phyloP scores from a whole-genome alignment of 2,797 vertebrate species.

The Hyperoplus immaculatus region DNA sequence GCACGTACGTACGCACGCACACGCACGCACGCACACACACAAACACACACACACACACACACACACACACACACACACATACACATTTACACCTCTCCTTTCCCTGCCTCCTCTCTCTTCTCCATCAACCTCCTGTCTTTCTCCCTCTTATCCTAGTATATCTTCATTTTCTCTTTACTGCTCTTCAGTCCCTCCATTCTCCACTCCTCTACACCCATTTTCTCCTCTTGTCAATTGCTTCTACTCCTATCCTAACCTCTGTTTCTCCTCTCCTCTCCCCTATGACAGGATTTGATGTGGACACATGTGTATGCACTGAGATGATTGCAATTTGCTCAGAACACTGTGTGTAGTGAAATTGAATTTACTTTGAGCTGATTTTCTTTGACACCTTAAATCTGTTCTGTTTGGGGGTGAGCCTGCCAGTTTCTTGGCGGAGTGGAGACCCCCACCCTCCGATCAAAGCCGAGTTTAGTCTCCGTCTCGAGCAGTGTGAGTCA shows the following conservation, averaged over 20 bases:
- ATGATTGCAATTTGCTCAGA: conserved; percentile 74
- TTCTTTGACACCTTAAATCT: conserved; percentile 83
- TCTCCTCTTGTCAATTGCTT: conserved; percentile 26
- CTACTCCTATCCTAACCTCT: background rate
- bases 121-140: conserved; percentile 60
- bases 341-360: conserved; percentile 76
- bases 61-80: conserved; percentile 26
- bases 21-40: background rate
- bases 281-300: conserved; percentile 56
- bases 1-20: conserved; percentile 4
- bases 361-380: conserved; percentile 81
- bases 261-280: conserved; percentile 9
- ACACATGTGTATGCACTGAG: conserved; percentile 71
- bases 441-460: conserved; percentile 80
- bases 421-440: conserved; percentile 77
- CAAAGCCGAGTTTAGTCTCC: conserved; percentile 82
- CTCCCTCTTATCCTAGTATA: conserved; percentile 67
- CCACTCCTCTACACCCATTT: conserved; percentile 32
- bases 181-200: conserved; percentile 43
- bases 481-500: conserved; percentile 81
- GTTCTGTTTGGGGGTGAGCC: conserved; percentile 80
- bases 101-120: conserved; percentile 39
- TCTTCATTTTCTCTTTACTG: conserved; percentile 69
- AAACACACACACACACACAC: conserved; percentile 12
- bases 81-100: conserved; percentile 40